phyloP scores from a whole-genome alignment of 2,113 vertebrate genomes.

The Puntigrus tetrazona region DNA sequence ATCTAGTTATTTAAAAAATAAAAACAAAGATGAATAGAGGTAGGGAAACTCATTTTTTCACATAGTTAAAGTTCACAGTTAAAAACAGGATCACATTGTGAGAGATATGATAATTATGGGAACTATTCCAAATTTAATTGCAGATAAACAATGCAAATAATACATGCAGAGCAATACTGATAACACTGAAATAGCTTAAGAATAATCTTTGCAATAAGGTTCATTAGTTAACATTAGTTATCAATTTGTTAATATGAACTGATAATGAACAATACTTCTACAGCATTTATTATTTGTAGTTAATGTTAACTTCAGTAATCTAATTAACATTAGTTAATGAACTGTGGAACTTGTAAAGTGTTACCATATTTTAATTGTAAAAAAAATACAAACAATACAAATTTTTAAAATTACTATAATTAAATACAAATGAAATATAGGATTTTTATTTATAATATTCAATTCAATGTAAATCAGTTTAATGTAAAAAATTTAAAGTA shows the following conservation, averaged over 20 bases:
- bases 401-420: background rate
- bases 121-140: background rate
- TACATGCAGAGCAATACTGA: background rate
- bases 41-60: background rate
- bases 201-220: too few species aligned
- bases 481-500: background rate
- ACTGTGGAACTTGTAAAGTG: too few species aligned
- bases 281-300: too few species aligned
- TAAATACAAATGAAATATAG: background rate
- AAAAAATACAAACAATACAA: background rate
- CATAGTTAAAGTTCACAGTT: background rate
- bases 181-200: background rate
- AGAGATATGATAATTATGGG: constrained; percentile 1
- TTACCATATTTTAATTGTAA: background rate
- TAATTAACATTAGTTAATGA: too few species aligned
- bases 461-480: background rate
- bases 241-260: too few species aligned
- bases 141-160: background rate
- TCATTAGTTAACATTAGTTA: too few species aligned
- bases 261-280: too few species aligned
- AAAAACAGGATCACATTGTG: background rate
- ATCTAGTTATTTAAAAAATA: background rate
- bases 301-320: too few species aligned
- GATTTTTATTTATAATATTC: too few species aligned
- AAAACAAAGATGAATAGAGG: background rate